Conservation (phyloP, 2,888 invertebrate species). For the Xestia xanthographa region DNA sequence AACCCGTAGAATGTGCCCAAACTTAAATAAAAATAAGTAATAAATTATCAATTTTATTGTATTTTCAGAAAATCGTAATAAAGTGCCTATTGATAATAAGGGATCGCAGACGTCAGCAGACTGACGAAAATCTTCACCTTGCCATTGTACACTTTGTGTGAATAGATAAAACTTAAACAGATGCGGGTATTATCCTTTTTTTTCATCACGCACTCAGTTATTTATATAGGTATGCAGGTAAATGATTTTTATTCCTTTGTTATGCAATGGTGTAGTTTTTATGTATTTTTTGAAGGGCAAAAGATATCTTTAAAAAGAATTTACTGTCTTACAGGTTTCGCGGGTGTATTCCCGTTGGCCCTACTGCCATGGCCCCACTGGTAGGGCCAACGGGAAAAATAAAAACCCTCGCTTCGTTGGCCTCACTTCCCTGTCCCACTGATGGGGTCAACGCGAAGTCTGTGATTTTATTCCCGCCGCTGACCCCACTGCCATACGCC, state of each 20-base stretch:
- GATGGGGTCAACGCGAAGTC: too few species aligned
- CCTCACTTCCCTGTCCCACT: too few species aligned
- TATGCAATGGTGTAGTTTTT: background rate
- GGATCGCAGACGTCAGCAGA: conserved; percentile 61
- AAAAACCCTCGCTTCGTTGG: too few species aligned
- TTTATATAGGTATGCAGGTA: conserved; percentile 24
- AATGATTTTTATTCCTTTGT: conserved; percentile 25
- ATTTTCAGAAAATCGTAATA: conserved; percentile 32
- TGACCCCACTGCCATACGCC: too few species aligned
- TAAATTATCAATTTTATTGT: conserved; percentile 9
- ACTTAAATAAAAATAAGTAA: background rate
- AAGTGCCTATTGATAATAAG: conserved; percentile 35
- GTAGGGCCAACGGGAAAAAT: too few species aligned
- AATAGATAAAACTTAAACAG: conserved; percentile 55
- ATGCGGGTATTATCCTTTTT: conserved; percentile 60
- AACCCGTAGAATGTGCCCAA: conserved; percentile 21
- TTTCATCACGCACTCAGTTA: conserved; percentile 43
- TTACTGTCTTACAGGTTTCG: background rate
- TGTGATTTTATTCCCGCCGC: too few species aligned
- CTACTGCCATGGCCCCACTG: too few species aligned
- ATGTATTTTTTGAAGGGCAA: background rate
- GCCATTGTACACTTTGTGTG: conserved; percentile 56
- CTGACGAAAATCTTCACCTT: conserved; percentile 69
- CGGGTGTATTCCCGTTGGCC: too few species aligned
- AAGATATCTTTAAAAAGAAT: background rate